A percentile compares a stretch with the other conserved stretches of the same genome.
Evolutionary conservation across 2,113 vertebrate genomes (phyloP).

Genomic region (Dromaius novaehollandiae): DNA sequence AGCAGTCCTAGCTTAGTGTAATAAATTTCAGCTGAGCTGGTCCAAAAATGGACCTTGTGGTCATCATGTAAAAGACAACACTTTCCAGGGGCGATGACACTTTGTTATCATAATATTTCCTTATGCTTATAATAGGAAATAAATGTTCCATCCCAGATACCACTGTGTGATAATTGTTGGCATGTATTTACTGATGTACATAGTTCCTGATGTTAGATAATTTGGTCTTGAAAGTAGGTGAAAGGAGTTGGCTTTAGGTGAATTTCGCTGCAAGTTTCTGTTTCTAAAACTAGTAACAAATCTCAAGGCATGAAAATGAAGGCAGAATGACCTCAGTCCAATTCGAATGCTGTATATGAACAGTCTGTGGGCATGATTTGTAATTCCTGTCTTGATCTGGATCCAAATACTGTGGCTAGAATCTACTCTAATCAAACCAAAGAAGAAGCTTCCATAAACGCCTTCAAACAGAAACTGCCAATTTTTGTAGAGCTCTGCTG

Average conservation of each 20-base stretch:
- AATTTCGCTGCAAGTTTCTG: conserved; percentile 19
- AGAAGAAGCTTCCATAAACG: conserved; percentile 35
- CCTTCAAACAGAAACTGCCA: conserved; percentile 32
- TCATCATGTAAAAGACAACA: background rate
- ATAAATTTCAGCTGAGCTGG: conserved; percentile 38
- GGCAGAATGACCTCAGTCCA: conserved; percentile 46
- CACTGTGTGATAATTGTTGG: conserved; percentile 14
- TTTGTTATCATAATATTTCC: conserved; percentile 46
- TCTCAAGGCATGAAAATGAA: conserved; percentile 45
- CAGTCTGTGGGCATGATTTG: conserved; percentile 52
- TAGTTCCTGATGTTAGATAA: conserved; percentile 14
- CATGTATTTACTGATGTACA: background rate
- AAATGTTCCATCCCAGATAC: conserved; percentile 18
- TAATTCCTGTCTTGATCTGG: conserved; percentile 41
- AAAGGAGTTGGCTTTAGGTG: conserved; percentile 26
- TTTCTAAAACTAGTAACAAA: conserved; percentile 42
- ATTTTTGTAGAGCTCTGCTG: conserved; percentile 29
- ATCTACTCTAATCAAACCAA: conserved; percentile 47
- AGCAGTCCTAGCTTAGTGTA: conserved; percentile 6
- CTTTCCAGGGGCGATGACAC: background rate
- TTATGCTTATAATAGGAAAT: conserved; percentile 45
- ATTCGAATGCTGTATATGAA: conserved; percentile 24
- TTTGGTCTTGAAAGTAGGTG: conserved; percentile 20
- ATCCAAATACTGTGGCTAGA: conserved; percentile 37
- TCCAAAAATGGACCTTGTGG: conserved; percentile 32